Evolutionary conservation across 2,888 invertebrate species (phyloP), one percentile per base, ranked within the genome.

Genomic region (Troides aeacus): DNA sequence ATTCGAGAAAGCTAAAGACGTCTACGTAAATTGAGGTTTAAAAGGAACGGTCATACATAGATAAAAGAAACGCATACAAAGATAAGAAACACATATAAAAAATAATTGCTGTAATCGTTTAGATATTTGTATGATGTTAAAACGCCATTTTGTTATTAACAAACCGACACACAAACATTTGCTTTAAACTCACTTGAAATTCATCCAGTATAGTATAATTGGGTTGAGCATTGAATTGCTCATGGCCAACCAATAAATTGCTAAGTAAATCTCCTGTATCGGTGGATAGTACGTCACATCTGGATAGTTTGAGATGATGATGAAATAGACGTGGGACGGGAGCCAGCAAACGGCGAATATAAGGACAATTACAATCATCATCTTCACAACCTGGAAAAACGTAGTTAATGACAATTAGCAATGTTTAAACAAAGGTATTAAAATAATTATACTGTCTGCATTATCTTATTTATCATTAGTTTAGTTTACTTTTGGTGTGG

Each of bases 201-300:
- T 97, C 97, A 97, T 97, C 96, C 97, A 97, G 86, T 96, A 97
- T 86, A 97, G 97, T 77, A 97, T 97, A 81, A 97, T 96, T 39
- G 97, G 97, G 89, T 97, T 97, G 90, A 97, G 97, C 96, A 97
- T 97, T 75, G 97, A 97, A 87, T 97, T 97, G 84, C 97, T 97
- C 97, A 97, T 97, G 50, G 97, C 97, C 76, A 97, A 92, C 96
- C 96, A 96, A 83, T 96, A 97, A 78, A 97, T 96, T 62, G 95
- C 95, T 76, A 97, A 88, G 84, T 95, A 97, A 18, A 96, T 92
- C 84, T 97, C 96, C 85, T 97, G 97, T 72, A 96, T 95, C 84
- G 95, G 95, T 2, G 94, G 92, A 64, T 93, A 89, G 76, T 94
- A 93, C 62, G 94, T 95, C 73, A 97, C 94, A 72, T 94, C 93